Evolutionary conservation across 2,113 vertebrate genomes (phyloP), one percentile per base, ranked within the genome.

Genomic region (Gracilinanus agilis): DNA sequence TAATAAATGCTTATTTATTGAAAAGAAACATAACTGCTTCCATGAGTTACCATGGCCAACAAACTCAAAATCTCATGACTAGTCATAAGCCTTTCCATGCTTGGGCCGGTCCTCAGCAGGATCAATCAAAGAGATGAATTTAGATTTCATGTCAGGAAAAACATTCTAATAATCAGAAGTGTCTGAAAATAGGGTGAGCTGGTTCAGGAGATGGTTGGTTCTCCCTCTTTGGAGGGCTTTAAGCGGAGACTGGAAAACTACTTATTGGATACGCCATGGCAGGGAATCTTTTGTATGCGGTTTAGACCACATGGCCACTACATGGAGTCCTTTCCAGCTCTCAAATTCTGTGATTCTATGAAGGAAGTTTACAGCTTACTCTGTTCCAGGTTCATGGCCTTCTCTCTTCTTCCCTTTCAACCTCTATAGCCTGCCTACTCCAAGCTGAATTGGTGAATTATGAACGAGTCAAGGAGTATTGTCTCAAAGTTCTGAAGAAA

Each of bases 401-500:
- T 56, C 55, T 55, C 56, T 7, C 94, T 23, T 21, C 44, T 16
- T 90, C 92, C 29, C 1, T 94, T 24, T 92, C 94, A 92, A 90
- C 34, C 10, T 91, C 89, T 93, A 11, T 67, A 99, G 99, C 99
- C 53, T 99, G 99, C 97, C 99, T 99, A 92, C 98, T 99, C 97
- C 99, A 99, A 98, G 99, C 99, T 24, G 99, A 99, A 98, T 98
- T 99, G 98, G 99, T 99, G 95, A 99, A 99, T 98, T 99, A 99
- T 0, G 99, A 99, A 92, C 98, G 99, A 9, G 99, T 99, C 96
- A 99, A 99, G 98, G 99, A 99, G 91, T 99, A 99, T 96, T 99
- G 99, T 94, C 99, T 99, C 97, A 99, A 99, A 98, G 99, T 99
- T 91, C 99, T 99, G 40, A 99, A 99, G 98, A 99, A 99, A 95